Percentiles rank a stretch among this genome's conserved stretches.
These are phyloP conservation scores for Tyrophagus putrescentiae DNA, from an alignment of 1,140 invertebrate genomes.

Conservation along the genomic window DNA sequence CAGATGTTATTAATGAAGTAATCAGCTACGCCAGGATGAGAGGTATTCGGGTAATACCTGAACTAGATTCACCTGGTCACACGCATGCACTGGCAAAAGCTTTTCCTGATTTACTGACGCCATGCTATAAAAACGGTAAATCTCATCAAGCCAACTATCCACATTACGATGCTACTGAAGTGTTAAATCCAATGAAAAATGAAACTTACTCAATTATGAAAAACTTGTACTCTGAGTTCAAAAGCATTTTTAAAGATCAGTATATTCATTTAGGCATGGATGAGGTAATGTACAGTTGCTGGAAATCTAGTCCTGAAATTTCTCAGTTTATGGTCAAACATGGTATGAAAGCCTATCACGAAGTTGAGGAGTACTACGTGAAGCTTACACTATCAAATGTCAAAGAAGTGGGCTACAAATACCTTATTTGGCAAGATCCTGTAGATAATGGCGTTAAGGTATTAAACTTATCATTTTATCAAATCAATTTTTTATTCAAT, in stretches of 20 bases:
- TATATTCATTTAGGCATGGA: conserved; percentile 79
- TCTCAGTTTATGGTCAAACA: conserved; percentile 48
- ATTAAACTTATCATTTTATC: background rate
- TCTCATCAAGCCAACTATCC: conserved; percentile 22
- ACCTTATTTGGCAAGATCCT: conserved; percentile 49
- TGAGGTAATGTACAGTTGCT: conserved; percentile 72
- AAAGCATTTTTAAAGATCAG: conserved; percentile 51
- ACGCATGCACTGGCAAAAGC: conserved; percentile 32
- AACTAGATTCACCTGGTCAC: conserved; percentile 38
- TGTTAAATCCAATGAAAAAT: conserved; percentile 54
- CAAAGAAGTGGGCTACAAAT: conserved; percentile 31
- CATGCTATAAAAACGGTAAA: conserved; percentile 31
- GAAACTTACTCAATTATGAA: conserved; percentile 49
- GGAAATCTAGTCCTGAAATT: conserved; percentile 61
- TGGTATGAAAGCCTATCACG: conserved; percentile 46
- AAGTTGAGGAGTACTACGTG: conserved; percentile 43
- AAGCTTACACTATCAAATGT: conserved; percentile 30
- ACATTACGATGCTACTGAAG: conserved; percentile 47
- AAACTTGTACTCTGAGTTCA: conserved; percentile 52
- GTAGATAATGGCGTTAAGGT: conserved; percentile 54
- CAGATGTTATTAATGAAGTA: conserved; percentile 32
- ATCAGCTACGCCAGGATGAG: conserved; percentile 35
- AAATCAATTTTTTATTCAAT: conserved; percentile 2
- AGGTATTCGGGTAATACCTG: conserved; percentile 36
- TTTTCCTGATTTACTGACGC: conserved; percentile 28